Base-by-base conservation (phyloP, 1,140 invertebrate genomes). In the Armadillidium nasatum region DNA sequence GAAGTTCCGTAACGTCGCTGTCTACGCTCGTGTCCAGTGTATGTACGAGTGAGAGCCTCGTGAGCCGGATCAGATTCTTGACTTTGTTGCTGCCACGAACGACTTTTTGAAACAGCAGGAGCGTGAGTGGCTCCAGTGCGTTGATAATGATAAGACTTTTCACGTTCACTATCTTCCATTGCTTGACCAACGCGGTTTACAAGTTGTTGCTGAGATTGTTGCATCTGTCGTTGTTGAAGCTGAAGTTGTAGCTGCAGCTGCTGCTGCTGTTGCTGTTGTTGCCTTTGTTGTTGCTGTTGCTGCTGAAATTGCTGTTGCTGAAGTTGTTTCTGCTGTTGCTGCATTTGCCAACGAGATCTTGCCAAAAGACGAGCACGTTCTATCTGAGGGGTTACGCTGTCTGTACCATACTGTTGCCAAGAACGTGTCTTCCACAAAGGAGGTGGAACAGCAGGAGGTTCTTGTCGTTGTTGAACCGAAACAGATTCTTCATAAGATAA, bases 41-140 rank as follows among this genome's bases (percentile, higher is more conserved):
- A 76, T 7, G 67, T 76, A 9, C 74, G 67, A 11, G 74, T 50
- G 22, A 76, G 69, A 0, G 74, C 44, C 46, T 71, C 74, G 9
- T 66, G 69, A 46, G 67, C 13, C 7, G 74, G 67, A 44, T 76
- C 74, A 21, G 67, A 33, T 19, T 76, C 74, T 15, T 76, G 74
- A 15, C 68, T 76, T 23, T 76, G 74, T 13, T 75, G 73, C 50
- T 60, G 50, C 74, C 74, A 76, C n/a, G 74, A 76, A 10, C 74
- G 69, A 71, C 74, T 76, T 44, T 76, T 76, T n/a, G 44, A 45
- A 22, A 76, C 50, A 22, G 70, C 69, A 22, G 69, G 74, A 7
- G 74, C 44, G 10, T 68, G 74, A 23, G 70, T 15, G 45, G 68
- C 68, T 50, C 70, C 67, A 11, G 69, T 66, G 0, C 74, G 74